Conservation (phyloP, 2,113 vertebrate genomes). For the Seriola rivoliana region DNA sequence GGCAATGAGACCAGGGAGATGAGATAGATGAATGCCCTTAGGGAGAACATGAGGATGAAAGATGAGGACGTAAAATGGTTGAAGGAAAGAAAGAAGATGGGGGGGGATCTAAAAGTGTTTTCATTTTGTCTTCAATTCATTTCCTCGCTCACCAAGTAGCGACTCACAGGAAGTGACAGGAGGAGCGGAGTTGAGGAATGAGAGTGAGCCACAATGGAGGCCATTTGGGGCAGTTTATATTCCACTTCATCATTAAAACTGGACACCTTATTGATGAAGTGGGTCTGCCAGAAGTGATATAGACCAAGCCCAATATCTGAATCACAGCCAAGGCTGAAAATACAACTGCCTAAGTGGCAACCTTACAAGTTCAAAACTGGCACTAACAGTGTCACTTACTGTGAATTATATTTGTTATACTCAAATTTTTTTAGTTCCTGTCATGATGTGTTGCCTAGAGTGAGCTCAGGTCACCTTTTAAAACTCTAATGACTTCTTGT, state of each 20-base stretch:
- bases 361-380: neutral
- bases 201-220: neutral
- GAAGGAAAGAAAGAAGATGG: neutral
- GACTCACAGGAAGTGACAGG: conserved; percentile 5
- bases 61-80: conserved; percentile 8
- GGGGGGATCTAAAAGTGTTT: conserved; percentile 10
- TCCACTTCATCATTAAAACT: conserved; percentile 35
- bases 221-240: conserved; percentile 2
- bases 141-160: neutral
- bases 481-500: conserved; percentile 2
- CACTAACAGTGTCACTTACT: neutral
- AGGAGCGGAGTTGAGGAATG: conserved; percentile 6
- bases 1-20: neutral
- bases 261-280: conserved; percentile 26
- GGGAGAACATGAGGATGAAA: conserved; percentile 21
- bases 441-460: neutral
- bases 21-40: conserved; percentile 25
- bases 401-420: conserved; percentile 2
- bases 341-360: neutral
- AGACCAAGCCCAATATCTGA: conserved; percentile 5
- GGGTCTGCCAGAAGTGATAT: conserved; percentile 2
- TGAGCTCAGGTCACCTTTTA: neutral
- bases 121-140: neutral
- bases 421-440: conserved; percentile 7
- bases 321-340: neutral